A percentile compares a stretch with the other conserved stretches of the same genome.
Evolutionary conservation across 2,797 vertebrate species (phyloP).

Genomic region (Simalia tracyae): DNA sequence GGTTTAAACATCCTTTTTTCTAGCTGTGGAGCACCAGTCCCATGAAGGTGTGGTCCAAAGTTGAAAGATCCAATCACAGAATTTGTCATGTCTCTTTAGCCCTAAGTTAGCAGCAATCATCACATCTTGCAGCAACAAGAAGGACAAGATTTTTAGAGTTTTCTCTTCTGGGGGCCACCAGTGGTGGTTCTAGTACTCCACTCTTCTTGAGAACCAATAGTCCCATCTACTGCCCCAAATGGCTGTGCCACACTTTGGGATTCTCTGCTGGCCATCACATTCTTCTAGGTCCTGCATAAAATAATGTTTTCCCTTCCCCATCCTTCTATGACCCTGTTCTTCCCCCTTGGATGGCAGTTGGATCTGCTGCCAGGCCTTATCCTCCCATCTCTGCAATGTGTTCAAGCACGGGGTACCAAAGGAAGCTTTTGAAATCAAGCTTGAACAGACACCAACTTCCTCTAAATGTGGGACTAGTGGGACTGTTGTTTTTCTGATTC

Average conservation of each 20-base stretch:
- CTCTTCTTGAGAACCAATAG: background rate
- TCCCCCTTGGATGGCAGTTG: background rate
- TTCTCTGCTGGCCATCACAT: background rate
- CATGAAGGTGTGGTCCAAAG: background rate
- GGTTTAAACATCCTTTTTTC: background rate
- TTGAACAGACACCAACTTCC: constrained; percentile 19
- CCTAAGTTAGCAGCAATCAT: background rate
- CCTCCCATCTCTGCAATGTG: background rate
- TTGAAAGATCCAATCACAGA: background rate
- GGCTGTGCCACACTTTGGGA: background rate
- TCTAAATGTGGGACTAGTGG: background rate
- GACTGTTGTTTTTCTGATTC: constrained; percentile 9
- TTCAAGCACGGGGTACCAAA: background rate
- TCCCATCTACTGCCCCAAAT: background rate
- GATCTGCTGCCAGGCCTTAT: constrained; percentile 10
- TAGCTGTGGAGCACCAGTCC: too few species aligned
- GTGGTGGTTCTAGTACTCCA: too few species aligned
- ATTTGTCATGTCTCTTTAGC: background rate
- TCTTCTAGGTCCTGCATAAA: background rate
- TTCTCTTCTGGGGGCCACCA: background rate
- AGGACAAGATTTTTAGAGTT: background rate
- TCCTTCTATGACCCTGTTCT: background rate
- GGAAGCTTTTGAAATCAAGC: constrained; percentile 29
- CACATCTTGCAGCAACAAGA: background rate
- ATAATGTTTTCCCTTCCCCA: background rate